Base-by-base conservation (phyloP, 2,888 invertebrate species). In the Hypena proboscidalis region DNA sequence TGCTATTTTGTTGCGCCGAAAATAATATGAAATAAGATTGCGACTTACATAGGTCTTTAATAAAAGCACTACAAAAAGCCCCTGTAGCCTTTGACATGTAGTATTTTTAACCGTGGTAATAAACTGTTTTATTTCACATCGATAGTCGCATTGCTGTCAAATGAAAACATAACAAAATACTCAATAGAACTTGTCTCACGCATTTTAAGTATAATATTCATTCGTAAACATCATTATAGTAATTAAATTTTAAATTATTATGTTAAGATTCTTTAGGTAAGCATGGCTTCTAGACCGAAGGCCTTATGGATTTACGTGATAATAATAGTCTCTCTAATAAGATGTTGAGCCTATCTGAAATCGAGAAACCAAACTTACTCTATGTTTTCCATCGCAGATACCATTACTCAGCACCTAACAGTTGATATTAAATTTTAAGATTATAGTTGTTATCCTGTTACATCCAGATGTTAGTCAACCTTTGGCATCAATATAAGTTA, bases 401-500 rank as follows among this genome's bases (percentile, higher is more conserved):
- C 36, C 19, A 38, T 47, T 36, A 33, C 17, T 39, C 42, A 58
- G 46, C 63, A 58, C 59, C 63, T 47, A 37, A 44, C 35, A 46
- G 34, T 58, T 39, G 40, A 35, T 46, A 44, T 38, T n/a, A 9
- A 17, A 46, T 23, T 23, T 42, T 8, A 38, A 17, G 11, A 43
- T 30, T 37, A 39, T 39, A 23, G 21, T 29, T 27, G 9, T 15
- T 13, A 33, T 36, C 26, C 26, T 27, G 36, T 54, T 36, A 30
- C 8, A 8, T 30, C 33, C 45, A 45, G 55, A 54, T 62, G 53
- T 67, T 59, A 67, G 53, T 65, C 55, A 63, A 65, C 50, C 65
- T 65, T 65, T 67, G 65, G 65, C 51, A 65, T 63, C 55, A 56
- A 53, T 49, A 49, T 32, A 48, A 55, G 26, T 59, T 52, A 52